phyloP scores from a whole-genome alignment of 1,140 invertebrate genomes.

The Sipha flava region DNA sequence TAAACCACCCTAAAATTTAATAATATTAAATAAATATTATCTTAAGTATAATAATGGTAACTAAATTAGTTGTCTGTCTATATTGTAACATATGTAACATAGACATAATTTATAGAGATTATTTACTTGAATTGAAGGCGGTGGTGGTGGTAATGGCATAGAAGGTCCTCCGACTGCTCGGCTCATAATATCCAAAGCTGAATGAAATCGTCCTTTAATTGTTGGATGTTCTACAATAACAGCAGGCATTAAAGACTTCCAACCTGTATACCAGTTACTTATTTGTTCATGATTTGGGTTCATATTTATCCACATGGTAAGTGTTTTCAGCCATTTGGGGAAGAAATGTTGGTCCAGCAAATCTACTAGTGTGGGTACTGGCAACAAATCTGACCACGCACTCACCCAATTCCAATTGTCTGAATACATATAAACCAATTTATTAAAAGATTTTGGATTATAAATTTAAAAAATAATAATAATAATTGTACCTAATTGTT shows the following conservation, averaged over 20 bases:
- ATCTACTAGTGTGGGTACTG: constrained; percentile 57
- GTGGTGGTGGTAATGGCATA: constrained; percentile 48
- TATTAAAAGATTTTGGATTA: constrained; percentile 39
- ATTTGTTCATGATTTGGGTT: constrained; percentile 75
- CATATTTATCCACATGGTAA: constrained; percentile 73
- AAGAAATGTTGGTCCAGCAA: constrained; percentile 79
- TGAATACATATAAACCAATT: constrained; percentile 28
- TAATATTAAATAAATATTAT: neutral
- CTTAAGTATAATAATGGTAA: neutral
- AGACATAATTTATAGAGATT: neutral
- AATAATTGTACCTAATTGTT: constrained; percentile 57
- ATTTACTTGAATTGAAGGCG: constrained; percentile 42
- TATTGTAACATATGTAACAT: neutral
- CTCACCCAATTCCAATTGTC: constrained; percentile 76
- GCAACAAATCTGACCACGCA: constrained; percentile 73
- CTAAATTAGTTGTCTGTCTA: neutral
- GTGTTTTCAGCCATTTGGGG: constrained; percentile 72
- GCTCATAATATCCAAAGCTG: constrained; percentile 88
- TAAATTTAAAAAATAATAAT: neutral
- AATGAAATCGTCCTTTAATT: constrained; percentile 71
- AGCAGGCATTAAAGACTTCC: constrained; percentile 70
- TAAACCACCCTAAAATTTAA: constrained; percentile 45
- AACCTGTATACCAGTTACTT: constrained; percentile 77
- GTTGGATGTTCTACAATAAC: constrained; percentile 56
- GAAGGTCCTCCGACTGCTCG: constrained; percentile 51